These are phyloP conservation scores for Alectoris magna DNA, from an alignment of 2,797 vertebrate genomes.

Conservation along the genomic window DNA sequence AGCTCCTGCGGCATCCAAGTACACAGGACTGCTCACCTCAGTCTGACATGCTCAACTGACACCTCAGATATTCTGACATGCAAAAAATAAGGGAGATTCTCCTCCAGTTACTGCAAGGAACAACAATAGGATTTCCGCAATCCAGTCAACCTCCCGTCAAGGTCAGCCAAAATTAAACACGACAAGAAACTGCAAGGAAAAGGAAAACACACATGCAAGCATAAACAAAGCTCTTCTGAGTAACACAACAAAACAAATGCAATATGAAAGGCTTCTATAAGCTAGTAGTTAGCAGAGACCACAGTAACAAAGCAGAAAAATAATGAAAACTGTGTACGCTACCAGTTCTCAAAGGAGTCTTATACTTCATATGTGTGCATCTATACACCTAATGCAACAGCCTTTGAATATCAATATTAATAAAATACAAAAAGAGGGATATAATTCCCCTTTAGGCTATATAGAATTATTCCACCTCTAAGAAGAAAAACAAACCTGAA, in stretches of 20 bases:
- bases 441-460: neutral
- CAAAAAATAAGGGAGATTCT: neutral
- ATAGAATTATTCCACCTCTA: neutral
- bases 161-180: neutral
- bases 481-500: neutral
- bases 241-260: neutral
- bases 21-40: neutral
- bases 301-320: neutral
- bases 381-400: neutral
- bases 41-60: too few species aligned
- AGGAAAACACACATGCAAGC: neutral
- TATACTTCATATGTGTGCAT: neutral
- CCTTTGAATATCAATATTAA: neutral
- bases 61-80: neutral
- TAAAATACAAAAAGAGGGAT: neutral
- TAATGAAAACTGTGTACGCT: neutral
- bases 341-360: neutral
- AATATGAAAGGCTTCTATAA: neutral
- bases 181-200: neutral
- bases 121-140: accelerated
- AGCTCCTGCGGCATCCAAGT: neutral
- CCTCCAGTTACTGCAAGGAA: neutral
- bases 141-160: neutral
- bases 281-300: neutral
- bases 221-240: neutral